Evolutionary conservation across 2,888 invertebrate genomes (phyloP).

Genomic region (Drosophila differens): DNA sequence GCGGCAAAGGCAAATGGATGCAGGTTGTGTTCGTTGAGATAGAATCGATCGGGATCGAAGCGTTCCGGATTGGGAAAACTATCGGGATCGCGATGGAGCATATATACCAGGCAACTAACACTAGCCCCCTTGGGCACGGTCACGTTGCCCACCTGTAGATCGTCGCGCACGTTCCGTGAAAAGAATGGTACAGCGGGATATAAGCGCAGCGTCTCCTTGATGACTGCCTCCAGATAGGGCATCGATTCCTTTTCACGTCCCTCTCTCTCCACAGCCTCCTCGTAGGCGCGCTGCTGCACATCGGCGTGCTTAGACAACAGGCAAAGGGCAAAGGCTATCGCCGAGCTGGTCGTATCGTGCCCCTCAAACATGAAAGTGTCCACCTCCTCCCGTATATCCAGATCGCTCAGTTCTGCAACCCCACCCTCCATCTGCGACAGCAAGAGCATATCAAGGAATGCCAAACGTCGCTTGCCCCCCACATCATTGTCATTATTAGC

Average conservation of each 20-base stretch:
- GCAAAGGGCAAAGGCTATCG: slow-evolving; percentile 86
- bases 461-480: slow-evolving; percentile 84
- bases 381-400: slow-evolving; percentile 87
- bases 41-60: slow-evolving; percentile 84
- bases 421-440: slow-evolving; percentile 85
- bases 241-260: slow-evolving; percentile 84
- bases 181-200: slow-evolving; percentile 87
- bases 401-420: slow-evolving; percentile 82
- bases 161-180: slow-evolving; percentile 85
- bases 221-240: slow-evolving; percentile 87
- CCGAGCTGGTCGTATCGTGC: slow-evolving; percentile 87
- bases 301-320: slow-evolving; percentile 86
- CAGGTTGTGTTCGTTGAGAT: slow-evolving; percentile 69
- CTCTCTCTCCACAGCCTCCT: slow-evolving; percentile 84
- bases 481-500: slow-evolving; percentile 55
- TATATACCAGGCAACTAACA: slow-evolving; percentile 84
- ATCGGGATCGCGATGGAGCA: slow-evolving; percentile 85
- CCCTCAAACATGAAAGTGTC: slow-evolving; percentile 88
- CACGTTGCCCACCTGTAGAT: slow-evolving; percentile 84
- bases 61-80: slow-evolving; percentile 86
- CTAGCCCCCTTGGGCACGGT: slow-evolving; percentile 85
- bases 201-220: slow-evolving; percentile 87
- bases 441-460: slow-evolving; percentile 86
- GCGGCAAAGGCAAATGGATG: slow-evolving; percentile 84
- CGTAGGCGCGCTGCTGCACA: slow-evolving; percentile 85